Percentiles rank a stretch among this genome's conserved stretches.
phyloP scores from a whole-genome alignment of 2,797 vertebrate genomes.

The Cuniculus paca region DNA sequence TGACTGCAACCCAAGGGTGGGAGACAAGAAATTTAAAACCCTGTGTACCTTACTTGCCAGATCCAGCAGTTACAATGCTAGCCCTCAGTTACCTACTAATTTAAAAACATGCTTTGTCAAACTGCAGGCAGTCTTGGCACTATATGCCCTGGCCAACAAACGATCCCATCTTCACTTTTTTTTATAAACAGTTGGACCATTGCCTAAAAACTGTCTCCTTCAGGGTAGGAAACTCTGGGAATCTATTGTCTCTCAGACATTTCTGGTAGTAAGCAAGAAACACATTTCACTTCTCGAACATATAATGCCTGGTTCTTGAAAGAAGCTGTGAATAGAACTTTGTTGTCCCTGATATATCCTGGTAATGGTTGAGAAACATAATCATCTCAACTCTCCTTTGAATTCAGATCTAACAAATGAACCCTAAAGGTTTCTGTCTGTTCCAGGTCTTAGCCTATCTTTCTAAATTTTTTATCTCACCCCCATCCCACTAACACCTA shows the following conservation, averaged over 20 bases:
- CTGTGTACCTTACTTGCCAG: not conserved
- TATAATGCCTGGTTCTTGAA: not conserved
- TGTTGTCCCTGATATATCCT: not conserved
- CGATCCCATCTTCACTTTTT: not conserved
- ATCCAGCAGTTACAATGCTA: not conserved
- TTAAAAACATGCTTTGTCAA: not conserved
- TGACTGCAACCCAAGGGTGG: not conserved
- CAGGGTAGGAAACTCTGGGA: not conserved
- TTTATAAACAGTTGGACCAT: not conserved
- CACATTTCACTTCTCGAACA: not conserved
- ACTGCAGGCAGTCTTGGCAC: not conserved
- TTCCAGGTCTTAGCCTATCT: not conserved
- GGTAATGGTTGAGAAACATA: not conserved
- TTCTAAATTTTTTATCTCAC: not conserved
- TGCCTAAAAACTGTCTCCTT: not conserved
- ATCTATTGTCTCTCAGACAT: not conserved
- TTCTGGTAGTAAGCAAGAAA: not conserved
- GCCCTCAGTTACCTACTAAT: not conserved
- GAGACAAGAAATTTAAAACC: not conserved
- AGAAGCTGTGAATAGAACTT: not conserved
- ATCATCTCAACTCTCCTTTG: not conserved
- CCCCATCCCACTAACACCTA: not conserved
- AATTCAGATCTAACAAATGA: not conserved
- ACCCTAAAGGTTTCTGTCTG: not conserved
- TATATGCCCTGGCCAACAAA: not conserved